These are phyloP conservation scores for Tribolium madens DNA, from an alignment of 1,140 invertebrate genomes.

Conservation along the genomic window DNA sequence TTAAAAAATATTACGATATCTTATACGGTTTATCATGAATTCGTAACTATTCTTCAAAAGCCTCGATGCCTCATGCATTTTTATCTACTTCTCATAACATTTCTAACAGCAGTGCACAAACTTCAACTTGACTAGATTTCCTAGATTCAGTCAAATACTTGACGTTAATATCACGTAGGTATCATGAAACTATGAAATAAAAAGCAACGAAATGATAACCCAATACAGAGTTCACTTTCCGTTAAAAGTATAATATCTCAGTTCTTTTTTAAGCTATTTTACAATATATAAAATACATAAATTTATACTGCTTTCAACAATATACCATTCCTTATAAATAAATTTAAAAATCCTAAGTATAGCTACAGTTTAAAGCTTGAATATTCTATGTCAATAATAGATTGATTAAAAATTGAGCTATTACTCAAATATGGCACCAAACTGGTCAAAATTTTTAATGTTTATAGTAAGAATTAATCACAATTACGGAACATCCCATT, in stretches of 20 bases:
- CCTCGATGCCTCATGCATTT: constrained; percentile 46
- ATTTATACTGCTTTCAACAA: constrained; percentile 58
- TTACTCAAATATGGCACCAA: constrained; percentile 66
- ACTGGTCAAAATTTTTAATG: constrained; percentile 62
- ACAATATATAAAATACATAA: constrained; percentile 60
- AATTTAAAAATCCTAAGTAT: constrained; percentile 61
- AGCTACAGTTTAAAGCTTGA: constrained; percentile 63
- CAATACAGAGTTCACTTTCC: constrained; percentile 57
- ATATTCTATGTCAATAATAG: constrained; percentile 60
- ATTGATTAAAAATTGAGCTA: constrained; percentile 66
- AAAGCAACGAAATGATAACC: constrained; percentile 44
- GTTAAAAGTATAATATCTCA: constrained; percentile 58
- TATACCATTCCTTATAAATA: constrained; percentile 59
- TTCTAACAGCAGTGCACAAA: constrained; percentile 59
- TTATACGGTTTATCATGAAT: constrained; percentile 37
- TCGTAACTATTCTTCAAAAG: constrained; percentile 42
- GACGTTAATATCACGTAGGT: constrained; percentile 64
- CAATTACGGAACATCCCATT: constrained; percentile 65
- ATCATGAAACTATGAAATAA: constrained; percentile 38
- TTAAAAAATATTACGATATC: constrained; percentile 42
- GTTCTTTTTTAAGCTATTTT: constrained; percentile 55
- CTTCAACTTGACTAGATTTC: constrained; percentile 55
- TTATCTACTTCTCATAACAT: constrained; percentile 46
- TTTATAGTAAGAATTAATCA: constrained; percentile 55
- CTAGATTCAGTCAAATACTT: constrained; percentile 63